Conservation (phyloP, 2,888 invertebrate genomes). For the Drosophila setosimentum region DNA sequence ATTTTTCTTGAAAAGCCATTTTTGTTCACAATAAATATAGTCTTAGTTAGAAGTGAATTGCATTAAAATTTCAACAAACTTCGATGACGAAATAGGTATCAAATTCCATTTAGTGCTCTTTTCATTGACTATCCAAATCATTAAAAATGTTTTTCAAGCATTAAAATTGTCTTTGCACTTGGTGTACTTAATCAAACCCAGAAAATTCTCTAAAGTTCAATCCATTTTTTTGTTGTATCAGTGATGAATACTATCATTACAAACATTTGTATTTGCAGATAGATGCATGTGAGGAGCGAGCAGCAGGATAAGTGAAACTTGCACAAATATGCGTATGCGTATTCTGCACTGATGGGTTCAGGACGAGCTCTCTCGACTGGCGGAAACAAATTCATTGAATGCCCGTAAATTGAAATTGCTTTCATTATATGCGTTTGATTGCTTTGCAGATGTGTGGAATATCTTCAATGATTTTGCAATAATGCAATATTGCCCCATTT, state of each 20-base stretch:
- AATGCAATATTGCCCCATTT: slow-evolving; percentile 6
- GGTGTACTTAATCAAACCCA: background rate
- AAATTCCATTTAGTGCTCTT: background rate
- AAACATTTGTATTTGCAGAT: too few relatives aligned
- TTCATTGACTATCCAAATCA: background rate
- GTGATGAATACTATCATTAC: background rate
- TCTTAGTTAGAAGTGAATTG: background rate
- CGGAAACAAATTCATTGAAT: background rate
- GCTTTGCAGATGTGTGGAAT: slow-evolving; percentile 13
- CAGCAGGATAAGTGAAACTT: background rate
- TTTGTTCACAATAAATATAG: background rate
- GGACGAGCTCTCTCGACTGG: background rate
- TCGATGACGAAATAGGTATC: background rate
- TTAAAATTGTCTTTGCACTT: background rate
- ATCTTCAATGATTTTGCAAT: slow-evolving; percentile 15
- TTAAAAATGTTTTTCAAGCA: background rate
- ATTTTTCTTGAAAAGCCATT: background rate
- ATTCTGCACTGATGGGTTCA: background rate
- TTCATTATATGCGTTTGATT: slow-evolving; percentile 44
- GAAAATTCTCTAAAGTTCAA: background rate
- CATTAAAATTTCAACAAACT: background rate
- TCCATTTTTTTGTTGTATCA: background rate
- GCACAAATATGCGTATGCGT: background rate
- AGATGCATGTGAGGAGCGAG: background rate
- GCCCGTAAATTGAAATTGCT: slow-evolving; percentile 4